Evolutionary conservation across 1,140 invertebrate genomes (phyloP).

Genomic region (Drosophila ogumai): DNA sequence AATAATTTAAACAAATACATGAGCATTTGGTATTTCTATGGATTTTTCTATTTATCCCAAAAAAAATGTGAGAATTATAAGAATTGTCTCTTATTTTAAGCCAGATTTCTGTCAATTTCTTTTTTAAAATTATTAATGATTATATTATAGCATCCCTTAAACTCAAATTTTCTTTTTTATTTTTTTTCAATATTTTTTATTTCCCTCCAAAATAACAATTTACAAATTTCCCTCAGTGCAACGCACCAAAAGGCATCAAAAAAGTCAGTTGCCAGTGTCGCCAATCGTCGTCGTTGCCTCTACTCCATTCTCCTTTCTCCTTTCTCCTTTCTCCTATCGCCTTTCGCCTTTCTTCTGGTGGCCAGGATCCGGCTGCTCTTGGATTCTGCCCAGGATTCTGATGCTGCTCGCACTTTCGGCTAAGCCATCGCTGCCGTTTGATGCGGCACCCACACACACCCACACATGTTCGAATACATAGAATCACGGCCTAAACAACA

Average conservation of each 20-base stretch:
- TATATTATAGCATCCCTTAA: neutral
- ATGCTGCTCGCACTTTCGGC: constrained; percentile 68
- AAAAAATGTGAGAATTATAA: neutral
- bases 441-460: constrained; percentile 54
- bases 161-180: neutral
- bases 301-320: constrained; percentile 22
- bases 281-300: constrained; percentile 44
- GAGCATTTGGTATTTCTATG: neutral
- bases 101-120: neutral
- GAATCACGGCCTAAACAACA: constrained; percentile 69
- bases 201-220: neutral
- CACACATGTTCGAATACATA: constrained; percentile 34
- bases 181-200: too few species aligned
- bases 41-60: neutral
- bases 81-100: neutral
- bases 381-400: constrained; percentile 18
- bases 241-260: constrained; percentile 49
- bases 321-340: constrained; percentile 30
- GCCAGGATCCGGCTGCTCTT: constrained; percentile 26
- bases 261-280: constrained; percentile 47
- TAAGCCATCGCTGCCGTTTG: constrained; percentile 62
- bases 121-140: neutral
- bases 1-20: neutral
- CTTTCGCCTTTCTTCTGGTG: constrained; percentile 42
- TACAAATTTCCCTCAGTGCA: constrained; percentile 23